Evolutionary conservation across 2,888 invertebrate species (phyloP), one percentile per base, ranked within the genome.

Genomic region (Oxystoma pomonae): DNA sequence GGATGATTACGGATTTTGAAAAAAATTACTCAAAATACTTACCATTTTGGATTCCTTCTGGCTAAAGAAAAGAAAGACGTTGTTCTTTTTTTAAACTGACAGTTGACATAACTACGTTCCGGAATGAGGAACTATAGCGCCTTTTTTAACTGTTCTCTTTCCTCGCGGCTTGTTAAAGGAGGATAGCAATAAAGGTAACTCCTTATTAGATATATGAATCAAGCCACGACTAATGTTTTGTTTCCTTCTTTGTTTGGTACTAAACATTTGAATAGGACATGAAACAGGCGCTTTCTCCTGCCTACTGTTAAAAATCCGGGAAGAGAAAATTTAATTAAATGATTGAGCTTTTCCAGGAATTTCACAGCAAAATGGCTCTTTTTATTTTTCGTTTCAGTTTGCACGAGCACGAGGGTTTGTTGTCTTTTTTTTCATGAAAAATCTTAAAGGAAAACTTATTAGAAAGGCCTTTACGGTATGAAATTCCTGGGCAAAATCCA

Each of bases 1-100:
- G 53, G 64, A 63, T 63, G 62, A 63, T 65, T 17, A 9, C 0
- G 20, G 65, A 66, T 62, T 63, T 21, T 49, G 2, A 20, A 60
- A 20, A 20, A 52, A 18, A n/a, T 49, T 17, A 53, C 16, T 22
- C 19, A 18, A 35, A 63, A 58, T 58, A 60, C 62, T 64, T 56
- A 64, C 64, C 64, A 64, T 64, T 56, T 64, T 64, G 58, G 17
- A 55, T 35, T 35, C 12, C 5, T 35, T 35, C 35, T 35, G 35
- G 35, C 35, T 7, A 35, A 35, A 35, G 35, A 35, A 35, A 35
- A 35, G 35, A 35, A 35, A 35, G 3, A 35, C 35, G 35, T 35
- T 35, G 3, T 35, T 3, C 3, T n/a, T n/a, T 7, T 35, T 35
- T 35, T 35, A 12, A 35, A 35, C 3, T 35, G 35, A 35, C 35